A percentile compares a stretch with the other conserved stretches of the same genome.
These are phyloP conservation scores for Hylia prasina DNA, from an alignment of 2,113 vertebrate genomes.

Conservation along the genomic window DNA sequence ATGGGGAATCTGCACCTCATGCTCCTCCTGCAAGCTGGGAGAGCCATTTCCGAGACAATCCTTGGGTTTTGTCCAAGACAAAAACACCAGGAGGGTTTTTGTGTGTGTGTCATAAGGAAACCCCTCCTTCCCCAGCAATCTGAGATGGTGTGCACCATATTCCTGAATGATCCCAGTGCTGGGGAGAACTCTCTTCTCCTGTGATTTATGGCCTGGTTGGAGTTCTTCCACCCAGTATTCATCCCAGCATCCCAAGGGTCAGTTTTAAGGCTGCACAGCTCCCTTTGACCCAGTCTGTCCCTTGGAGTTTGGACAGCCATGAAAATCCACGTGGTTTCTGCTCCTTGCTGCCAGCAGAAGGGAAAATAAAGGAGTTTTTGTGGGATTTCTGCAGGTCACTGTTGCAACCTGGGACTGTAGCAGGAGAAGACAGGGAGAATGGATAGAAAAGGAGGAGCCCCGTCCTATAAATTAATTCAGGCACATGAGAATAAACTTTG, in stretches of 20 bases:
- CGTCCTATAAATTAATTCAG: neutral
- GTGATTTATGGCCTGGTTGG: neutral
- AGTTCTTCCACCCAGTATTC: neutral
- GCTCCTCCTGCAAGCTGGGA: neutral
- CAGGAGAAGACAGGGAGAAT: neutral
- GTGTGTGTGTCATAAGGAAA: neutral
- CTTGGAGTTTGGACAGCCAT: neutral
- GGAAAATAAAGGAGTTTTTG: neutral
- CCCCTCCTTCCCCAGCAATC: neutral
- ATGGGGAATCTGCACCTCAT: neutral
- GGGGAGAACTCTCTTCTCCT: neutral
- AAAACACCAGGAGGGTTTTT: neutral
- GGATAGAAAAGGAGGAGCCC: neutral
- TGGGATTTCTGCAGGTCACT: neutral
- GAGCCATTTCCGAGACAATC: neutral
- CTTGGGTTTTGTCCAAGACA: neutral
- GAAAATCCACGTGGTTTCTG: neutral
- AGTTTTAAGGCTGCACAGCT: neutral
- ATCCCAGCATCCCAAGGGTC: neutral
- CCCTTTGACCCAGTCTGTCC: neutral
- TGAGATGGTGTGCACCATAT: neutral
- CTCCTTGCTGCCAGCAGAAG: neutral
- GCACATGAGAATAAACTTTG: neutral
- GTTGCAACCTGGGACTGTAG: neutral
- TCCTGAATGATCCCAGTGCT: neutral